Conservation (phyloP, 2,797 vertebrate species). For the Dicrostonyx torquatus region DNA sequence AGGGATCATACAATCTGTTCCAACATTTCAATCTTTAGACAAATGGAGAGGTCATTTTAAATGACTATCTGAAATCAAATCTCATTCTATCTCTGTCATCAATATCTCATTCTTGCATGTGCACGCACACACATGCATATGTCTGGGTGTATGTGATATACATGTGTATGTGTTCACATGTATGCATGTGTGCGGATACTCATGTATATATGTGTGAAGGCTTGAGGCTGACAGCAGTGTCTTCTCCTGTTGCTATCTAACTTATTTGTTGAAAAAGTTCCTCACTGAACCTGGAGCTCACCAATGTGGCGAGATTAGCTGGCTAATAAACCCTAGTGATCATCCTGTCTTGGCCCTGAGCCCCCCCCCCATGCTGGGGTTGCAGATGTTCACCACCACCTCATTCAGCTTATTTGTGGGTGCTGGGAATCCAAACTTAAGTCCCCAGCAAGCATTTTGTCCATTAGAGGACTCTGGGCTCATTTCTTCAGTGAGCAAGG, state of each 20-base stretch:
- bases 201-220: too few species aligned
- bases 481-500: neutral
- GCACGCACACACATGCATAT: neutral
- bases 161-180: neutral
- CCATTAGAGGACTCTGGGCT: neutral
- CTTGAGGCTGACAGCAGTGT: neutral
- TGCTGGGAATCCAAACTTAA: neutral
- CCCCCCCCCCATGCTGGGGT: neutral
- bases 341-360: neutral
- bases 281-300: neutral
- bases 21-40: neutral
- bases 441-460: neutral
- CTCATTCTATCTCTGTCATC: neutral
- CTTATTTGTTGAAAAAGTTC: neutral
- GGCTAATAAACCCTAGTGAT: neutral
- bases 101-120: neutral
- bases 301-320: neutral
- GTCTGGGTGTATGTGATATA: neutral
- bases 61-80: neutral
- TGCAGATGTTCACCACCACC: neutral
- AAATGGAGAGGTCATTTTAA: slow-evolving; percentile 11
- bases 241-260: neutral
- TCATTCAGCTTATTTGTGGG: neutral
- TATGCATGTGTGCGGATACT: neutral
- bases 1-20: neutral